Base-by-base conservation (phyloP, 2,797 vertebrate species). In the Melanotaenia parkinsoni region DNA sequence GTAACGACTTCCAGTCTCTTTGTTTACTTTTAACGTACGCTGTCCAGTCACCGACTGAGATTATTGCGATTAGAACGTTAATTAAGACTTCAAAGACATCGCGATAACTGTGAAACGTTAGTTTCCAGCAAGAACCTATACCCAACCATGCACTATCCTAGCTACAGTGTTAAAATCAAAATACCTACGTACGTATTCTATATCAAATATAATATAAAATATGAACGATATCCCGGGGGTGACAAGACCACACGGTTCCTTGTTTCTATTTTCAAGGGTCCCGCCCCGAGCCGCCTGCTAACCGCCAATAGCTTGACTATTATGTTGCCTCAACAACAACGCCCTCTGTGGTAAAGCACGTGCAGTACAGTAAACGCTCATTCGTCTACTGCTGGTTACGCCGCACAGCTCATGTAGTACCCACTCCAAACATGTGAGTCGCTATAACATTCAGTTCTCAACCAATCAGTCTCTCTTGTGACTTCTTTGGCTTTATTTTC, bases 231-330 rank as follows among this genome's bases (percentile, higher is more conserved):
- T 0, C 0, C 0, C 1, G 1, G 12, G n/a, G 5, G 10, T 73
- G 53, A 54, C 62, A 60, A 18, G 4, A 40, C 3, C 35, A 35
- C 16, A n/a, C 53, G 3, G 20, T 2, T 20, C 7, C 35, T 0
- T 76, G 66, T 79, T 83, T 35, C 35, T 62, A 0, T 77, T 86
- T 93, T 93, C 76, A 90, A 93, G 80, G n/a, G 78, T 91, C 91
- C 91, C 92, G 93, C 92, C 89, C 59, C 26, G 3, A 69, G 0
- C 24, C 24, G 51, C 20, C 63, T 63, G 58, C 51, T 77, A 85
- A 74, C 90, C 86, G 87, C 86, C 82, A 77, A 65, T 60, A 4
- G 18, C 1, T 73, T 16, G 0, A 54, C 11, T 38, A n/a, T 3
- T 13, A 0, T 3, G 13, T 26, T 1, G 3, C 3, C 4, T 50